Conservation (phyloP, 2,888 invertebrate species). For the Belgica antarctica region DNA sequence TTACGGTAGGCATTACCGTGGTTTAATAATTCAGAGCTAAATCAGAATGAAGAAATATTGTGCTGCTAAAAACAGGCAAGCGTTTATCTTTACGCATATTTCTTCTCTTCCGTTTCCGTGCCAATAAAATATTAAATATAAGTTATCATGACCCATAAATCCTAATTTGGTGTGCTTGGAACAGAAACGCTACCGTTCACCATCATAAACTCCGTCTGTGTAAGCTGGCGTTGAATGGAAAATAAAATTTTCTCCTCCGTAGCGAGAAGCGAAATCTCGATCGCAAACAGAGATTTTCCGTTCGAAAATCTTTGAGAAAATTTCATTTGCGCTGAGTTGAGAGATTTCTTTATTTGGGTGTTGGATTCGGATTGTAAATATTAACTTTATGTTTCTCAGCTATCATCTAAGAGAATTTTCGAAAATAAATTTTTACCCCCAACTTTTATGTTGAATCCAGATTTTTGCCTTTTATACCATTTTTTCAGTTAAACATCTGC, state of each 20-base stretch:
- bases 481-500: slow-evolving; percentile 40
- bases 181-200: not conserved
- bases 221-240: slow-evolving; percentile 24
- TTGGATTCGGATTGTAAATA: slow-evolving; percentile 41
- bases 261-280: slow-evolving; percentile 25
- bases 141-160: slow-evolving; percentile 37
- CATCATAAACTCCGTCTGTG: slow-evolving; percentile 34
- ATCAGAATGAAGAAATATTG: slow-evolving; percentile 3
- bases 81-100: no score
- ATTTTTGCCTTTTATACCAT: slow-evolving; percentile 26
- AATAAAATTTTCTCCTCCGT: slow-evolving; percentile 21
- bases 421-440: slow-evolving; percentile 27
- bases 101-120: not conserved
- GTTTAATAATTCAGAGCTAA: not conserved
- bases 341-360: not conserved
- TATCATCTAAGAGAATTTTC: slow-evolving; percentile 15
- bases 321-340: slow-evolving; percentile 33
- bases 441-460: slow-evolving; percentile 27
- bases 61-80: not conserved
- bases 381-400: slow-evolving; percentile 31
- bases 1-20: not conserved
- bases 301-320: slow-evolving; percentile 34
- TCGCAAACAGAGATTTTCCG: slow-evolving; percentile 34
- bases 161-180: slow-evolving; percentile 30
- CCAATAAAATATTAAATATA: slow-evolving; percentile 35